phyloP scores from a whole-genome alignment of 1,140 invertebrate species.

The Pomphorhynchus laevis region DNA sequence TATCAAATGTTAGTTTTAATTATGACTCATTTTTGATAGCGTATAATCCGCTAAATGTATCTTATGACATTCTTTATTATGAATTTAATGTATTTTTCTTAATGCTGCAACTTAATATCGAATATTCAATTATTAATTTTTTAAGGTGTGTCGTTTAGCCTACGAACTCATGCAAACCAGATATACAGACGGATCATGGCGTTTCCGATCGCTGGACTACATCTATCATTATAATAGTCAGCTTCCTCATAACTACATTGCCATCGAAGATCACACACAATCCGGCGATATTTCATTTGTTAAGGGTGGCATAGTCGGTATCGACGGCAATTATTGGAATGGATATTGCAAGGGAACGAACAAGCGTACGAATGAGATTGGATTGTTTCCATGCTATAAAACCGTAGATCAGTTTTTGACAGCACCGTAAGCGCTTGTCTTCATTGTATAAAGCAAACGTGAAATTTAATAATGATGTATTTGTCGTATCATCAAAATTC shows the following conservation, averaged over 20 bases:
- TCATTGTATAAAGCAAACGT: no score
- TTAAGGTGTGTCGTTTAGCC: conserved; percentile 52
- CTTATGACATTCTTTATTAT: no score
- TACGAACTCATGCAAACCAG: conserved; percentile 80
- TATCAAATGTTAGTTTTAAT: no score
- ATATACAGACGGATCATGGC: conserved; percentile 39
- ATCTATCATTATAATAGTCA: conserved; percentile 93
- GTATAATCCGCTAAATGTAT: no score
- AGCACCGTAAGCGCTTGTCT: no score
- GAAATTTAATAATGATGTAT: no score
- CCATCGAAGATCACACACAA: conserved; percentile 32
- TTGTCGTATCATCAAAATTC: no score
- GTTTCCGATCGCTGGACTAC: conserved; percentile 59
- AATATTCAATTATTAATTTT: no score
- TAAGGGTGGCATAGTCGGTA: conserved; percentile 43
- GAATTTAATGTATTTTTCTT: no score
- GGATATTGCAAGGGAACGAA: conserved; percentile 58
- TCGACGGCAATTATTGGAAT: conserved; percentile 85
- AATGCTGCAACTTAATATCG: no score
- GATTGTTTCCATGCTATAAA: conserved; percentile 24
- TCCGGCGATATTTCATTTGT: conserved; percentile 33
- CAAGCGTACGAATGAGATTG: conserved; percentile 29
- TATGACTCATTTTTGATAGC: no score
- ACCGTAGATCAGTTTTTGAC: no score
- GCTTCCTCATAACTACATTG: conserved; percentile 42